These are phyloP conservation scores for Morone saxatilis DNA, from an alignment of 2,113 vertebrate genomes.

Conservation along the genomic window DNA sequence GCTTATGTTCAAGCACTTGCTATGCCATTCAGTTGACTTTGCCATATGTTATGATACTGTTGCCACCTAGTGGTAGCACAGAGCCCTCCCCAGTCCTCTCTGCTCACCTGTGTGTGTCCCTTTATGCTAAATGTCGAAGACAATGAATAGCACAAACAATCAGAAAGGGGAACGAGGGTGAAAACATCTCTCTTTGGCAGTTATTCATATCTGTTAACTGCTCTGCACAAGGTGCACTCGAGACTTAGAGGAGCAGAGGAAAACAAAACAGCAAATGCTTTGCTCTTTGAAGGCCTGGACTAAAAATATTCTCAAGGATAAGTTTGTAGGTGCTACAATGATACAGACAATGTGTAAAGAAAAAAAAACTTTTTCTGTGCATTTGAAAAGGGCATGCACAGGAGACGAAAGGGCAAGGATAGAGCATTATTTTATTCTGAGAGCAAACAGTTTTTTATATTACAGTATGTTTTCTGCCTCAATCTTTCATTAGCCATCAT, in stretches of 20 bases:
- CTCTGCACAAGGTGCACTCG: background rate
- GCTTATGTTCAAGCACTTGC: background rate
- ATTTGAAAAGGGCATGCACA: constrained; percentile 22
- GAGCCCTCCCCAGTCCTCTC: background rate
- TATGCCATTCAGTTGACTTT: constrained; percentile 16
- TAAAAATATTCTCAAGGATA: background rate
- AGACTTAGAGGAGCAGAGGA: constrained; percentile 13
- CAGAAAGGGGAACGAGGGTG: background rate
- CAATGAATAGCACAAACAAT: background rate
- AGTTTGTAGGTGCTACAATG: background rate
- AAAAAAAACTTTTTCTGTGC: background rate
- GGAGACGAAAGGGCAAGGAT: constrained; percentile 12
- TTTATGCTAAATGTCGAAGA: background rate
- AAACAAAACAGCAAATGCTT: constrained; percentile 28
- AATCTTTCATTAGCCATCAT: background rate
- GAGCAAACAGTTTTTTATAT: background rate
- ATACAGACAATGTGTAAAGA: background rate
- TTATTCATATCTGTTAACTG: background rate
- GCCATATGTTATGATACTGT: constrained; percentile 1
- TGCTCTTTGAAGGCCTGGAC: background rate
- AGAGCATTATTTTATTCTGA: background rate
- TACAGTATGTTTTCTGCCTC: background rate
- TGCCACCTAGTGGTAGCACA: constrained; percentile 30
- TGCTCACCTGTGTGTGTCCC: background rate
- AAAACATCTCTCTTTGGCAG: background rate